Percentiles rank a stretch among this genome's conserved stretches.
phyloP scores from a whole-genome alignment of 1,140 invertebrate genomes.

The Papilio polyxenes region DNA sequence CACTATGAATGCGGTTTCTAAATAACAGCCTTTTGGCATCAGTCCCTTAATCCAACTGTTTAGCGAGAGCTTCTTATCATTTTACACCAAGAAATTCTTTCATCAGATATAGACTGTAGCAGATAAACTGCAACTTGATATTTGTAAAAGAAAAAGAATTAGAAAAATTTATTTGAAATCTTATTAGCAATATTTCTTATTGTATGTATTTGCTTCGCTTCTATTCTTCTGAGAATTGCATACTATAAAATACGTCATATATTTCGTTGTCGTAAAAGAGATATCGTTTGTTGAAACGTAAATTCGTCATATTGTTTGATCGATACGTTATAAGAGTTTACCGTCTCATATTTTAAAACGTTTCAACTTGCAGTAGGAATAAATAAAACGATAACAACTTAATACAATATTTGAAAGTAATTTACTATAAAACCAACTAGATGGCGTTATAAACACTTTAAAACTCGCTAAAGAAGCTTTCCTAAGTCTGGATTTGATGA shows the following conservation, averaged over 20 bases:
- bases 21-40: too few species aligned
- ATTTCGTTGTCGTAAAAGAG: slow-evolving; percentile 22
- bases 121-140: too few species aligned
- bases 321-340: not conserved
- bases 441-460: not conserved
- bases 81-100: too few species aligned
- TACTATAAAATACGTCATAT: not conserved
- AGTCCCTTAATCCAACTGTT: too few species aligned
- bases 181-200: not conserved
- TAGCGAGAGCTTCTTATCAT: too few species aligned
- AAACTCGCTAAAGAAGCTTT: not conserved
- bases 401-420: not conserved
- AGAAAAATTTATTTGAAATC: not conserved
- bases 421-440: not conserved
- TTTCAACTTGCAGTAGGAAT: not conserved
- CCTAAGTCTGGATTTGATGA: not conserved
- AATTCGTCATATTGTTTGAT: not conserved
- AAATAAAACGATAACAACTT: not conserved
- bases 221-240: slow-evolving; percentile 10
- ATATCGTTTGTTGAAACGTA: slow-evolving; percentile 1
- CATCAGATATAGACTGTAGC: too few species aligned
- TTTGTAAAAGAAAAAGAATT: not conserved
- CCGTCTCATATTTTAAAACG: not conserved
- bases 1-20: too few species aligned
- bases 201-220: not conserved